These are phyloP conservation scores for Lepidochrysops patricia DNA, from an alignment of 2,888 invertebrate species.

Conservation along the genomic window DNA sequence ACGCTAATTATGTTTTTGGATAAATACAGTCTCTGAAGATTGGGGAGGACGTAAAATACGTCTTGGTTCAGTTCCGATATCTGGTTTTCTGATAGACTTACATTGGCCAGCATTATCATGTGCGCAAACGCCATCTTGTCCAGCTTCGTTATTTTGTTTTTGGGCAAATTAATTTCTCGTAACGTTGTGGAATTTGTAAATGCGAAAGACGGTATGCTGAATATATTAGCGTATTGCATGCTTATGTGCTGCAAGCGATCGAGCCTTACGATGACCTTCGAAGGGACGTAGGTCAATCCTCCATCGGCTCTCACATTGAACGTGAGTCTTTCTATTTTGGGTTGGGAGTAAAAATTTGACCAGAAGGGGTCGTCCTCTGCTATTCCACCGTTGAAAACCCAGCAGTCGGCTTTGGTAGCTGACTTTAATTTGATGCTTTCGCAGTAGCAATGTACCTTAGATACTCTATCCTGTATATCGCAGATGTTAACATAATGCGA, in stretches of 20 bases:
- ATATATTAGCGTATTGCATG: slow-evolving; percentile 83
- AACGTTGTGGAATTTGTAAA: slow-evolving; percentile 84
- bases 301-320: slow-evolving; percentile 82
- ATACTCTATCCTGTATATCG: slow-evolving; percentile 68
- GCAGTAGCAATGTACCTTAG: slow-evolving; percentile 80
- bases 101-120: slow-evolving; percentile 79
- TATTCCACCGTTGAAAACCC: slow-evolving; percentile 81
- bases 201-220: slow-evolving; percentile 80
- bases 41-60: slow-evolving; percentile 84
- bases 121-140: slow-evolving; percentile 83
- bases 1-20: slow-evolving; percentile 89
- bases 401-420: slow-evolving; percentile 84
- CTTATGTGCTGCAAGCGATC: slow-evolving; percentile 79
- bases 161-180: slow-evolving; percentile 79
- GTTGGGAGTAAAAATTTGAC: slow-evolving; percentile 83
- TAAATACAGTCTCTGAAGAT: slow-evolving; percentile 82
- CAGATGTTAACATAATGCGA: slow-evolving; percentile 73
- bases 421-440: slow-evolving; percentile 69
- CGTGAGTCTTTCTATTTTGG: slow-evolving; percentile 78
- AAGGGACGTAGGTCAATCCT: slow-evolving; percentile 81
- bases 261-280: slow-evolving; percentile 79
- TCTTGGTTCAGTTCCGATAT: slow-evolving; percentile 83
- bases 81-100: slow-evolving; percentile 84
- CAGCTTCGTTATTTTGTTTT: slow-evolving; percentile 81
- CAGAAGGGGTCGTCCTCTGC: slow-evolving; percentile 83